A percentile compares a stretch with the other conserved stretches of the same genome.
Conservation (phyloP, 2,888 invertebrate genomes). For the Callyntrura guangdongensis region DNA sequence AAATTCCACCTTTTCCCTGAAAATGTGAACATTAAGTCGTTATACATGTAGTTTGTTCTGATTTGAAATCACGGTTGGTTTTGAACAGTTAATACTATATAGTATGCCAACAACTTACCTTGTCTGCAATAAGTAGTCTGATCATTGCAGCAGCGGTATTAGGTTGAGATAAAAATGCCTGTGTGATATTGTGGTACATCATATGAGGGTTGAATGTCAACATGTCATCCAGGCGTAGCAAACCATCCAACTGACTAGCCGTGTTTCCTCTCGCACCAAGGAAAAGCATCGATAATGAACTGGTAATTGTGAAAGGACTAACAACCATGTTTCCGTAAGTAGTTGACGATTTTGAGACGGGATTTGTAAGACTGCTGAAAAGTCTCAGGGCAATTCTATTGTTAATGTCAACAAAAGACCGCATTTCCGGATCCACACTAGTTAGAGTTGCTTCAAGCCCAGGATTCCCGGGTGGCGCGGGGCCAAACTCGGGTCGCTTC, state of each 20-base stretch:
- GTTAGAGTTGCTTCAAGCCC: conserved; percentile 90
- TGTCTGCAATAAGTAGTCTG: conserved; percentile 93
- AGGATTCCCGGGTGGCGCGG: conserved; percentile 84
- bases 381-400: conserved; percentile 95
- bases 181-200: conserved; percentile 94
- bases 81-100: no score
- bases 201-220: conserved; percentile 96
- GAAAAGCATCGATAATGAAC: conserved; percentile 96
- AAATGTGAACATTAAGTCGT: conserved; percentile 73
- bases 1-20: conserved; percentile 90
- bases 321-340: conserved; percentile 90
- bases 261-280: conserved; percentile 94
- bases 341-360: conserved; percentile 90
- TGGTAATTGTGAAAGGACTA: conserved; percentile 94
- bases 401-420: conserved; percentile 92
- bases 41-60: background rate
- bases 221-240: conserved; percentile 94
- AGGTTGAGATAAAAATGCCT: conserved; percentile 89
- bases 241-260: conserved; percentile 96
- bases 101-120: no score
- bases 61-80: no score
- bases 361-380: conserved; percentile 86
- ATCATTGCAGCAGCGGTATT: conserved; percentile 93
- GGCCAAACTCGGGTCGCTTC: conserved; percentile 82
- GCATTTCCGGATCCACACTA: conserved; percentile 91